phyloP scores from a whole-genome alignment of 92 coral and sea anemone species.

The Parazoanthus atlanticus region DNA sequence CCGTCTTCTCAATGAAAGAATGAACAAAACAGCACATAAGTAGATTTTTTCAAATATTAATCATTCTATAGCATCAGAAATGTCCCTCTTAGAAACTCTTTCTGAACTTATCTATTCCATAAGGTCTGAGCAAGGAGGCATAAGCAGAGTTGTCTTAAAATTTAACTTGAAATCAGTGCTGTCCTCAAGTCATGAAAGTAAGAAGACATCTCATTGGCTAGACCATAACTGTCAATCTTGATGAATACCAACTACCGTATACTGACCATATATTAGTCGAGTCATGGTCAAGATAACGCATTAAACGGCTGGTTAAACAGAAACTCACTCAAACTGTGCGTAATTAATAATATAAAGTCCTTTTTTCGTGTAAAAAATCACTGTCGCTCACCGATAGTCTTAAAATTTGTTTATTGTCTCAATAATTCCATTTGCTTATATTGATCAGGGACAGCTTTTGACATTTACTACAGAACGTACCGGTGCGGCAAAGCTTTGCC shows the following conservation, averaged over 20 bases:
- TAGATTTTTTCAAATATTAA: not conserved
- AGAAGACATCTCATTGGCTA: not conserved
- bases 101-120: not conserved
- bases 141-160: not conserved
- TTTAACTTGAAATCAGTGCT: not conserved
- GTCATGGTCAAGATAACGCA: not conserved
- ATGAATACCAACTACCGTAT: not conserved
- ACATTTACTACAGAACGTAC: not conserved
- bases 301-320: constrained; percentile 33
- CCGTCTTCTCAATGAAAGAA: not conserved
- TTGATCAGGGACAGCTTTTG: not conserved
- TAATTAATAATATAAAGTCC: not conserved
- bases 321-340: constrained; percentile 10
- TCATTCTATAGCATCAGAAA: not conserved
- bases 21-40: no score
- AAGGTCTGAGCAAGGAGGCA: not conserved
- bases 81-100: not conserved
- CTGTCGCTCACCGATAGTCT: not conserved
- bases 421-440: not conserved
- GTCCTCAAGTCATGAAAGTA: not conserved
- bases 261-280: not conserved
- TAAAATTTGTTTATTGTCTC: not conserved
- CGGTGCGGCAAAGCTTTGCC: not conserved
- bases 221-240: constrained; percentile 1
- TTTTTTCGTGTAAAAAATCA: not conserved